Evolutionary conservation across 2,113 vertebrate species (phyloP), one percentile per base, ranked within the genome.

Genomic region (Lepidothrix coronata): DNA sequence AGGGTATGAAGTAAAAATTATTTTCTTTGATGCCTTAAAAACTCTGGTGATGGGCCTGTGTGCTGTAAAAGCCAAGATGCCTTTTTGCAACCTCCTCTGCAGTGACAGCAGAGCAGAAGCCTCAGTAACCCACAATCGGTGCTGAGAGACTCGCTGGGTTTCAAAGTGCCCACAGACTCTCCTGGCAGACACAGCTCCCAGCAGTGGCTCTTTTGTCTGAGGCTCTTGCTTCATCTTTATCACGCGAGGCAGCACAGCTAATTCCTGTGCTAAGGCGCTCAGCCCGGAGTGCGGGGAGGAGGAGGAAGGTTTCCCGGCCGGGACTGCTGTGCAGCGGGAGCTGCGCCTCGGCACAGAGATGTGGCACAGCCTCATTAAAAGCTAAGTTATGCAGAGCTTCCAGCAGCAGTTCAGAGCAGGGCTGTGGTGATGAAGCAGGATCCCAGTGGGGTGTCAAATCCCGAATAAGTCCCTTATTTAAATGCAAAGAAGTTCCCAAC

Each of bases 1-100:
- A 51, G 22, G 33, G 37, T 1, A 72, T 48, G 24, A 81, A 89
- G 61, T 27, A 30, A 74, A 93, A 81, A 74, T 30, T 0, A 41
- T 21, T 59, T 83, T 58, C 87, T 89, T 70, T 88, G 54, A 88
- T 85, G 59, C 68, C 62, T 77, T 87, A 91, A 76, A 83, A 88
- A 12, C 52, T 27, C 65, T 18, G 39, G 48, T 33, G 85, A 79
- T 4, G 7, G 68, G 73, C 44, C 33, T 22, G 8, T 23, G 39
- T 65, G 37, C 67, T 72, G 14, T 33, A 55, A 74, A 63, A 76
- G 58, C 73, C 0, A 5, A 35, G 74, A 61, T 8, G 44, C 39
- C 61, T 68, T 66, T 81, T 4, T 75, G 75, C 58, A 55, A 54
- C 35, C 87, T 70, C 55, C 43, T 61, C 55, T 70, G 85, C 71